Base-by-base conservation (phyloP, 2,113 vertebrate species). In the Lonchura striata region DNA sequence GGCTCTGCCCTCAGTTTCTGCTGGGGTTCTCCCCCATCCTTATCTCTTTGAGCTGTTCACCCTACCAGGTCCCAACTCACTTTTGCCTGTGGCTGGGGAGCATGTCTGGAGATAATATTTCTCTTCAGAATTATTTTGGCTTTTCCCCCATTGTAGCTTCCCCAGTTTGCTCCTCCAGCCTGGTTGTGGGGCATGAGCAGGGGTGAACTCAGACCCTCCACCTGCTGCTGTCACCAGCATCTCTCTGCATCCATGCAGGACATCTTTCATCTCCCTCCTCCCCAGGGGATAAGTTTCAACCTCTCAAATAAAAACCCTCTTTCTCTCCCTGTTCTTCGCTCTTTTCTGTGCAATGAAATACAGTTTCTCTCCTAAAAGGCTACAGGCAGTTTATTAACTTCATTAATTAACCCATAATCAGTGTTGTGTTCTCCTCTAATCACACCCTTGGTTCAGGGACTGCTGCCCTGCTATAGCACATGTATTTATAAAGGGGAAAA, bases 351-450 rank as follows among this genome's bases (percentile, higher is more conserved):
- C 18, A 56, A 94, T 84, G 90, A 97, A 97, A 96, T 95, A 92
- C 47, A 92, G 80, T 95, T 96, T 95, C 92, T 96, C 91, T 97
- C 91, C 94, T 95, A 95, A 96, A 19, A 95, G 95, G 90, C 95
- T 90, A 83, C 90, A 97, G 90, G 92, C 96, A 96, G 96, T 97
- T 98, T 98, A 98, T 98, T 97, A 98, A 96, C 95, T 91, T 91
- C 92, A 88, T 97, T 97, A 97, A 98, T 98, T 98, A 97, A 98
- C 95, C 95, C 88, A 95, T 97, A 97, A 96, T 97, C 97, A 97
- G 94, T 23, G 0, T 82, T 94, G 72, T 61, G 31, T 90, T 97
- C 96, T 96, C 92, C 88, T 96, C 94, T 97, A 94, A 97, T 98
- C 96, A 95, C 96, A 63, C 90, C 83, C 95, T 97, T 0, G 0